Conservation (phyloP, 1,140 invertebrate genomes). For the Goniozus legneri region DNA sequence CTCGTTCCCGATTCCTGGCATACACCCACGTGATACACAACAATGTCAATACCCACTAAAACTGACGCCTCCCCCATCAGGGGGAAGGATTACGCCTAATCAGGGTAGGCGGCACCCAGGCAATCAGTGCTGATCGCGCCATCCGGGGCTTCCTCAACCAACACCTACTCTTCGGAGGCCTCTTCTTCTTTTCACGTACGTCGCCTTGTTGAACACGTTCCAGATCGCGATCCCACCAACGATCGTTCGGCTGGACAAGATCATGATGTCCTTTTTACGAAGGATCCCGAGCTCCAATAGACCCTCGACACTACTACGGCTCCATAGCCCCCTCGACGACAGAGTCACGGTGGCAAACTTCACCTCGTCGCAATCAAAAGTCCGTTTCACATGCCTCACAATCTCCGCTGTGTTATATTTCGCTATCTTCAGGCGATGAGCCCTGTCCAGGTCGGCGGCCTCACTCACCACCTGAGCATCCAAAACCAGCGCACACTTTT, state of each 20-base stretch:
- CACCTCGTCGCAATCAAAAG: background rate
- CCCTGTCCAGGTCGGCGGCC: background rate
- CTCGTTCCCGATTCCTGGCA: too few relatives aligned
- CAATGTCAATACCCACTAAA: too few relatives aligned
- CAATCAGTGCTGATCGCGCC: too few relatives aligned
- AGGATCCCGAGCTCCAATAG: background rate
- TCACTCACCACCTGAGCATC: constrained; percentile 9
- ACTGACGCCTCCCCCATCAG: too few relatives aligned
- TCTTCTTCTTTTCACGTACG: background rate
- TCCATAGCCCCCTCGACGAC: constrained; percentile 7
- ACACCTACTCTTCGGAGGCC: background rate
- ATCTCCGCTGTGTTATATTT: background rate
- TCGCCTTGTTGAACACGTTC: background rate
- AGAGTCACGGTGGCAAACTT: background rate
- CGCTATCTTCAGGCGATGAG: background rate
- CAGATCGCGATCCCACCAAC: background rate
- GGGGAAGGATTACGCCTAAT: too few relatives aligned
- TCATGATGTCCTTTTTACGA: background rate
- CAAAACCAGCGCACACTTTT: background rate
- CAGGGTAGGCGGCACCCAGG: too few relatives aligned
- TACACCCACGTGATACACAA: too few relatives aligned
- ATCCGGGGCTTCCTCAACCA: background rate
- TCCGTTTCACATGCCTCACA: background rate
- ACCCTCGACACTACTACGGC: background rate
- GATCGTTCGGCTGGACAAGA: background rate